These are phyloP conservation scores for Tridacna crocea DNA, from an alignment of 2,888 invertebrate species.

Conservation along the genomic window DNA sequence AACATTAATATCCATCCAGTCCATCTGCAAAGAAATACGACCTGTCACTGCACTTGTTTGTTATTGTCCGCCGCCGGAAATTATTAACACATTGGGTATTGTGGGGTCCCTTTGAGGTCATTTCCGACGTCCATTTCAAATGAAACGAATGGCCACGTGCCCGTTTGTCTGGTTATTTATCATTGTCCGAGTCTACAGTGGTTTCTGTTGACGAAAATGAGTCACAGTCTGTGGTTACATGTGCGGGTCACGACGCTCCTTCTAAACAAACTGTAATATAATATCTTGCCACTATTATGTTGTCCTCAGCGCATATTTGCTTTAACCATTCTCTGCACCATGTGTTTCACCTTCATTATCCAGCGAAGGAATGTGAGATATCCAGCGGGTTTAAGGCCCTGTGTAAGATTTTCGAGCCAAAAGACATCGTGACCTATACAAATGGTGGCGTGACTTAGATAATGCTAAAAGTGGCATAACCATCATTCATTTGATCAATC, in stretches of 20 bases:
- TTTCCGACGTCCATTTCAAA: constrained; percentile 13
- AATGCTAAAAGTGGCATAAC: neutral
- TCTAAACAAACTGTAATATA: too few species aligned
- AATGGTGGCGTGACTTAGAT: neutral
- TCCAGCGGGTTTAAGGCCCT: neutral
- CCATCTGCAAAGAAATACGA: constrained; percentile 1
- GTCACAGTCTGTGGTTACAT: neutral
- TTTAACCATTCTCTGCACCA: too few species aligned
- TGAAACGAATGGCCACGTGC: constrained; percentile 24
- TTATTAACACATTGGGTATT: constrained; percentile 29
- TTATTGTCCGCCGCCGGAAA: constrained; percentile 25
- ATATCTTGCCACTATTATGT: too few species aligned
- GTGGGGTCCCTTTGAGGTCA: constrained; percentile 7
- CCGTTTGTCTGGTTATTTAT: constrained; percentile 14
- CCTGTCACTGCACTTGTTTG: constrained; percentile 14
- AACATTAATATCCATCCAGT: neutral
- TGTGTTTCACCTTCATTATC: too few species aligned
- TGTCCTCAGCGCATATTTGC: too few species aligned
- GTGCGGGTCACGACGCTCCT: too few species aligned
- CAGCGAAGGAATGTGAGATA: neutral
- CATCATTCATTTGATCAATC: neutral
- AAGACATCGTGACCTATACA: neutral
- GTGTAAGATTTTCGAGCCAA: neutral
- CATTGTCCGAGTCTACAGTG: constrained; percentile 17
- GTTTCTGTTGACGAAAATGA: neutral